phyloP scores from a whole-genome alignment of 1,140 invertebrate genomes.

The Monomorium pharaonis region DNA sequence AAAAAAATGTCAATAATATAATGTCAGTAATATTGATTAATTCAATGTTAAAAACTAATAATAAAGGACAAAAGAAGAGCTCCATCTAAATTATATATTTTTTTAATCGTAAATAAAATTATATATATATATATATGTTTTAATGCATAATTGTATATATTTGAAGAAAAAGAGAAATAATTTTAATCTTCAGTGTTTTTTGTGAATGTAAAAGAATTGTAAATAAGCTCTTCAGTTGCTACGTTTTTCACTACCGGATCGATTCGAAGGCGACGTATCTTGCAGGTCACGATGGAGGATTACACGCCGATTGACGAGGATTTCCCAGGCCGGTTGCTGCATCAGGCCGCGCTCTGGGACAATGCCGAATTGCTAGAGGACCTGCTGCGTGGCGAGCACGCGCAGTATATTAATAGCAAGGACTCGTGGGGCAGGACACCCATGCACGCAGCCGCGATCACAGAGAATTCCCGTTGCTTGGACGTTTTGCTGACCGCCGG shows the following conservation, averaged over 20 bases:
- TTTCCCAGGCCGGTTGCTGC: slow-evolving; percentile 91
- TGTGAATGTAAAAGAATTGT: background rate
- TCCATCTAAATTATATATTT: background rate
- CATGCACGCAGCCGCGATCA: slow-evolving; percentile 95
- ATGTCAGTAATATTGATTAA: background rate
- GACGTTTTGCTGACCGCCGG: slow-evolving; percentile 90
- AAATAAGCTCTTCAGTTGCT: background rate
- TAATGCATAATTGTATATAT: background rate
- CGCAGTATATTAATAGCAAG: slow-evolving; percentile 89
- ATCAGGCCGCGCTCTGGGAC: slow-evolving; percentile 96
- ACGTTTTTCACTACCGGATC: background rate
- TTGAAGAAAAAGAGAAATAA: background rate
- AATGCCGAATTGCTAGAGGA: slow-evolving; percentile 95
- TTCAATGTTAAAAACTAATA: background rate
- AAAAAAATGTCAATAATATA: background rate
- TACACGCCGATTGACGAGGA: slow-evolving; percentile 91
- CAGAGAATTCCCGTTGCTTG: slow-evolving; percentile 93
- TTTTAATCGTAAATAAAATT: too few species aligned
- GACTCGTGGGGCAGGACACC: slow-evolving; percentile 93
- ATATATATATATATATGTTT: too few species aligned
- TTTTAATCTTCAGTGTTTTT: background rate
- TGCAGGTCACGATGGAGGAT: slow-evolving; percentile 85
- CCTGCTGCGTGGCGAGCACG: slow-evolving; percentile 90
- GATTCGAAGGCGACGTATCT: background rate
- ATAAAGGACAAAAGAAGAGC: background rate